Evolutionary conservation across 2,113 vertebrate species (phyloP).

Genomic region (Tragelaphus scriptus): DNA sequence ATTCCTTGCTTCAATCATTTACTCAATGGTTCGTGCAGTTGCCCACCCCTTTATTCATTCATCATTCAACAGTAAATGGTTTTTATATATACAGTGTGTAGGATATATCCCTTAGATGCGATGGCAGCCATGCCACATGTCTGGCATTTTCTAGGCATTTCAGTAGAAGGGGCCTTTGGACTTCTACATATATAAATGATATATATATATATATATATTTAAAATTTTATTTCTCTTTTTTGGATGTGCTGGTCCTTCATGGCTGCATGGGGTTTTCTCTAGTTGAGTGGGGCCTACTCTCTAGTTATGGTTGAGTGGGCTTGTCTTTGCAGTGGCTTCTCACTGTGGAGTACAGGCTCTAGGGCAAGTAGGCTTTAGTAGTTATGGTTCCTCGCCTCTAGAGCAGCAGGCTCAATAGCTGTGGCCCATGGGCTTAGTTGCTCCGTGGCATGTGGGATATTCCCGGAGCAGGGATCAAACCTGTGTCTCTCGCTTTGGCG

Average conservation of each 20-base stretch:
- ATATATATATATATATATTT: neutral
- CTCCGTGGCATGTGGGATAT: neutral
- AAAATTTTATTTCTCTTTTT: neutral
- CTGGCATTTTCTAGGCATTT: neutral
- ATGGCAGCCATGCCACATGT: neutral
- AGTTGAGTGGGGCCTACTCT: neutral
- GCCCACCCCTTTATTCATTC: neutral
- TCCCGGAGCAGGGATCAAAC: neutral
- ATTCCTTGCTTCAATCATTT: neutral
- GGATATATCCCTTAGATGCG: neutral
- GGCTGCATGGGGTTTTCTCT: neutral
- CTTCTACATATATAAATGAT: neutral
- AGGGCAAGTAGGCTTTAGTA: neutral
- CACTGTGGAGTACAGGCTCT: neutral
- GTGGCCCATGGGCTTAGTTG: neutral
- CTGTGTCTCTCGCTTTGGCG: neutral
- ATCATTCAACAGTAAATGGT: neutral
- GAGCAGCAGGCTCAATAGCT: neutral
- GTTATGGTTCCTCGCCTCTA: neutral
- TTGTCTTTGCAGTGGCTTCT: neutral
- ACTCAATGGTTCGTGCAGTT: accelerated
- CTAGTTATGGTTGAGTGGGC: accelerated
- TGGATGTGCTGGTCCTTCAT: neutral
- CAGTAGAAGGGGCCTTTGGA: neutral
- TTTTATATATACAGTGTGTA: neutral